These are phyloP conservation scores for Anhinga rufa DNA, from an alignment of 2,113 vertebrate species.

Conservation along the genomic window DNA sequence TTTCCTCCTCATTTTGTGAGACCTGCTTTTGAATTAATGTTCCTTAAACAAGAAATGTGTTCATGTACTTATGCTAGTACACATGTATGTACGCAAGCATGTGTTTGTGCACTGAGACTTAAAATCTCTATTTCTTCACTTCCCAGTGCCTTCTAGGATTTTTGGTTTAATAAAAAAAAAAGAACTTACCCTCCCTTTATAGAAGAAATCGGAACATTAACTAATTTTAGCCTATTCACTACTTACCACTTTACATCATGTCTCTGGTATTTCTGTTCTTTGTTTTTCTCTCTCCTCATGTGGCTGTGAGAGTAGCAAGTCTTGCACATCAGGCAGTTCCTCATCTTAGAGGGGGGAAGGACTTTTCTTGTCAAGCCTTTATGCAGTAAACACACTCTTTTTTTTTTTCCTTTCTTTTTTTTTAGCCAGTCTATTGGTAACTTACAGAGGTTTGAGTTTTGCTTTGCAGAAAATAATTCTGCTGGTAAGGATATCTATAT, in stretches of 20 bases:
- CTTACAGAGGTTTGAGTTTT: background rate
- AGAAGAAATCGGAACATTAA: background rate
- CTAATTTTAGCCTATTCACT: background rate
- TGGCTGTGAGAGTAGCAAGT: background rate
- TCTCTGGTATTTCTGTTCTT: background rate
- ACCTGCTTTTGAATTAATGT: background rate
- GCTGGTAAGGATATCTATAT: background rate
- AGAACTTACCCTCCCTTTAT: background rate
- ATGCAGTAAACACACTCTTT: background rate
- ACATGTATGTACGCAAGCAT: rapidly evolving
- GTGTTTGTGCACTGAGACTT: background rate
- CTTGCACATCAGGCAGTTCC: background rate
- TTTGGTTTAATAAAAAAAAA: background rate
- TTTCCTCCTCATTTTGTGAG: background rate
- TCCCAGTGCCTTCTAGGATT: background rate
- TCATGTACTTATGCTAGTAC: background rate
- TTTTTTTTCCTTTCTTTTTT: too few species aligned
- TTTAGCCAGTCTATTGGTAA: background rate
- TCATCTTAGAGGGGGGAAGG: background rate
- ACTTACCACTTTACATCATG: background rate
- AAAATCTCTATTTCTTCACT: background rate
- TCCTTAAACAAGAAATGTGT: background rate
- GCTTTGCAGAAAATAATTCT: background rate
- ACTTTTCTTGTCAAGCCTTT: background rate
- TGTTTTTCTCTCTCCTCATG: background rate